Conservation (phyloP, 2,888 invertebrate genomes). For the Himalopsyche tibetana region DNA sequence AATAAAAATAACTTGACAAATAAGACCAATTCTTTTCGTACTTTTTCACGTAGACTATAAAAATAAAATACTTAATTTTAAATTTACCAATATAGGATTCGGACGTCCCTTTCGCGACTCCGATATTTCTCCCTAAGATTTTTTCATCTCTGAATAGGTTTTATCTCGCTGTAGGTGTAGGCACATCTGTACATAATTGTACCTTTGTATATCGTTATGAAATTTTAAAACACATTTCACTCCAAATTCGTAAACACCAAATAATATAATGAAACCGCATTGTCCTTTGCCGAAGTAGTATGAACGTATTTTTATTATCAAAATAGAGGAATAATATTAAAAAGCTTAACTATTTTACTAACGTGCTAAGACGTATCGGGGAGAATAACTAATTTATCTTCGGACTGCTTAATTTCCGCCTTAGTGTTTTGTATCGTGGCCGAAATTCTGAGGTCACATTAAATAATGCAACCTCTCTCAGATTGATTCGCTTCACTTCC, state of each 20-base stretch:
- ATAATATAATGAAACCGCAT: slow-evolving; percentile 54
- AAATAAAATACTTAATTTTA: slow-evolving; percentile 21
- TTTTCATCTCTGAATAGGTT: slow-evolving; percentile 44
- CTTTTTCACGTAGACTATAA: slow-evolving; percentile 59
- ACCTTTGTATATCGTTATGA: slow-evolving; percentile 53
- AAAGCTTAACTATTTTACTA: slow-evolving; percentile 44
- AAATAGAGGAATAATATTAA: slow-evolving; percentile 29
- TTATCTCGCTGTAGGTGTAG: slow-evolving; percentile 56
- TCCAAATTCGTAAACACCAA: slow-evolving; percentile 65
- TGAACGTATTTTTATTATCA: slow-evolving; percentile 54
- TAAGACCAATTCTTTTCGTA: slow-evolving; percentile 62
- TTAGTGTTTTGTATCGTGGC: not conserved
- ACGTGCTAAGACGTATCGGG: slow-evolving; percentile 28
- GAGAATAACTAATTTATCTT: slow-evolving; percentile 10
- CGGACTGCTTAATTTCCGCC: slow-evolving; percentile 10
- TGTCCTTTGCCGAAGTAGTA: slow-evolving; percentile 54
- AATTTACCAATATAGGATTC: slow-evolving; percentile 1
- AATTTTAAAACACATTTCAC: slow-evolving; percentile 57
- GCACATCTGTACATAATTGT: slow-evolving; percentile 54
- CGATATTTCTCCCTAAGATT: slow-evolving; percentile 6
- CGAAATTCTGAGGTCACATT: not conserved
- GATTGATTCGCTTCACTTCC: slow-evolving; percentile 32
- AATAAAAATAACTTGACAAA: slow-evolving; percentile 32
- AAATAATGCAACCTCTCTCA: not conserved
- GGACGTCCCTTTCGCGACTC: slow-evolving; percentile 29